A percentile compares a stretch with the other conserved stretches of the same genome.
Conservation (phyloP, 2,888 invertebrate species). For the Polietes domitor region DNA sequence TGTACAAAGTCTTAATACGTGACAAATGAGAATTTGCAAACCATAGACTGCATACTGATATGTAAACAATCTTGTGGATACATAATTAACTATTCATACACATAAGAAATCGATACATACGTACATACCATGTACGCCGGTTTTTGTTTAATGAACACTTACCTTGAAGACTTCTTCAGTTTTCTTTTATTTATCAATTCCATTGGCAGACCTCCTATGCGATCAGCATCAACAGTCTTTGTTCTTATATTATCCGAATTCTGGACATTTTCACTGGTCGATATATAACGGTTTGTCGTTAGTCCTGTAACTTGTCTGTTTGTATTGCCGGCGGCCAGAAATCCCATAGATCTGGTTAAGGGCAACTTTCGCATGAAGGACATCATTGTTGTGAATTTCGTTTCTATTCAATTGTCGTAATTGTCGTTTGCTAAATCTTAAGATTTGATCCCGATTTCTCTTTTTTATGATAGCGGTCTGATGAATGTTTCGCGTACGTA, state of each 20-base stretch:
- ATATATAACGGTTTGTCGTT: conserved; percentile 2
- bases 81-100: not conserved
- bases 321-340: not conserved
- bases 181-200: conserved; percentile 32
- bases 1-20: too few relatives aligned
- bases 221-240: not conserved
- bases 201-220: conserved; percentile 24
- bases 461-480: not conserved
- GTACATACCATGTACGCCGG: not conserved
- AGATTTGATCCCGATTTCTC: conserved; percentile 19
- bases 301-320: not conserved
- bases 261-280: conserved; percentile 21
- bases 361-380: conserved; percentile 2
- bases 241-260: not conserved
- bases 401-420: not conserved
- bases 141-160: too few relatives aligned
- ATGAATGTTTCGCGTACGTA: not conserved
- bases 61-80: not conserved
- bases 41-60: not conserved
- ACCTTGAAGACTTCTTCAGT: conserved; percentile 37
- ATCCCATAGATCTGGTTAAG: not conserved
- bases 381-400: not conserved
- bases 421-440: not conserved
- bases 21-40: not conserved
- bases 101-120: not conserved